Evolutionary conservation across 2,888 invertebrate species (phyloP).

Genomic region (Chydorus sphaericus): DNA sequence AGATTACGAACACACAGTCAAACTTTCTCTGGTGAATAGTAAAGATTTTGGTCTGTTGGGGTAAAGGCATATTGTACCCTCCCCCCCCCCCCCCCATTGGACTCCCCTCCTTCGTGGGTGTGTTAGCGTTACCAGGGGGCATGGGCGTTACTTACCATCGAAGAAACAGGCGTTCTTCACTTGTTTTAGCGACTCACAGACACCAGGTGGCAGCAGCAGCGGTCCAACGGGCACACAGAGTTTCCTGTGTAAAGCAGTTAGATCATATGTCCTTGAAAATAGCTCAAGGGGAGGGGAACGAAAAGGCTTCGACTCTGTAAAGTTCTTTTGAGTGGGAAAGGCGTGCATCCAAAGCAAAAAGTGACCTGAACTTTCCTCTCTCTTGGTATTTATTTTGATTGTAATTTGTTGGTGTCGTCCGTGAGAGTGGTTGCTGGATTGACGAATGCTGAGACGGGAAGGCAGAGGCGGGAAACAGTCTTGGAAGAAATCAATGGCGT

Average conservation of each 20-base stretch:
- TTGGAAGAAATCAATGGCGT: background rate
- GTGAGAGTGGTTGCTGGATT: background rate
- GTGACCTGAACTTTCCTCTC: background rate
- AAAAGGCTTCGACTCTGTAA: too few relatives aligned
- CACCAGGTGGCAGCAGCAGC: background rate
- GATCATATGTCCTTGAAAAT: slow-evolving; percentile 2
- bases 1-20: too few relatives aligned
- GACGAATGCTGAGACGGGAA: background rate
- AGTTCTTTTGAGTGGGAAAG: background rate
- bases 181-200: background rate
- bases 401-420: background rate
- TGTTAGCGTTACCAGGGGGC: too few relatives aligned
- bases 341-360: background rate
- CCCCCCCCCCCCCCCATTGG: too few relatives aligned
- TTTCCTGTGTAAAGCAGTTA: background rate
- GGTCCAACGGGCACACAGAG: background rate
- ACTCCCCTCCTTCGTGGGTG: too few relatives aligned
- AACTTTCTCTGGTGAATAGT: too few relatives aligned
- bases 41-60: too few relatives aligned
- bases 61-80: too few relatives aligned
- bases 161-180: too few relatives aligned
- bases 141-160: too few relatives aligned
- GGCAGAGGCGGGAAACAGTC: background rate
- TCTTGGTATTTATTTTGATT: background rate
- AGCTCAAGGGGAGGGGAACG: background rate